These are phyloP conservation scores for Achlya flavicornis DNA, from an alignment of 2,888 invertebrate species.

Conservation along the genomic window DNA sequence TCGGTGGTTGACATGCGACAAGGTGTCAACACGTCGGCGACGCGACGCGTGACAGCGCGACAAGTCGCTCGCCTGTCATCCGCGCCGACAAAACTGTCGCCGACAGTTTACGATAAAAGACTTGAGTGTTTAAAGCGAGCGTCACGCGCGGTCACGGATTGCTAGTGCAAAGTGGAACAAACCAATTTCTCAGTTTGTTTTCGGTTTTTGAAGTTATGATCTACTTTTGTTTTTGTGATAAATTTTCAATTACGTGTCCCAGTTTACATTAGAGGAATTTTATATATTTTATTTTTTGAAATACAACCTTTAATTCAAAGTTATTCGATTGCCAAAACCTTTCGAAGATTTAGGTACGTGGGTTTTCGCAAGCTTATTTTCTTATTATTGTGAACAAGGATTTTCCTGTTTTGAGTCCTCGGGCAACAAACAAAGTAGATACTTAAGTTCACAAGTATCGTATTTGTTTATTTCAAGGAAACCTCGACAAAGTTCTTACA, in stretches of 20 bases:
- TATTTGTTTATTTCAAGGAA: conserved; percentile 7
- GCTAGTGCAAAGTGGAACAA: neutral
- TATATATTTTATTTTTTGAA: too few species aligned
- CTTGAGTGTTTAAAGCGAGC: conserved; percentile 21
- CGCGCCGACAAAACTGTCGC: conserved; percentile 35
- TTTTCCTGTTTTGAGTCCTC: conserved; percentile 11
- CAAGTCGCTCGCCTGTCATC: conserved; percentile 19
- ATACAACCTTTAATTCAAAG: neutral
- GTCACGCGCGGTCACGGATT: neutral
- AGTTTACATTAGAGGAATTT: too few species aligned
- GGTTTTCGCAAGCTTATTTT: neutral
- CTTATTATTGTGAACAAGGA: neutral
- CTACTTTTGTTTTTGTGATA: neutral
- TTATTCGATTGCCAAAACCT: neutral
- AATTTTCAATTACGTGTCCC: neutral
- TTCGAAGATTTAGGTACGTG: neutral
- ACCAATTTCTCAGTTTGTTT: neutral
- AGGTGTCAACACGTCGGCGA: conserved; percentile 18
- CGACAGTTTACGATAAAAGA: conserved; percentile 37
- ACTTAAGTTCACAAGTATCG: neutral
- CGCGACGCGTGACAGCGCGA: conserved; percentile 29
- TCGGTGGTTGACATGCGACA: neutral
- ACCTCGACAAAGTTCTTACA: neutral
- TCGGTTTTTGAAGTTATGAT: neutral
- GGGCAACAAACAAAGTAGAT: conserved; percentile 9